Evolutionary conservation across 2,888 invertebrate genomes (phyloP), one percentile per base, ranked within the genome.

Genomic region (Drosophila nr. perissopoda): DNA sequence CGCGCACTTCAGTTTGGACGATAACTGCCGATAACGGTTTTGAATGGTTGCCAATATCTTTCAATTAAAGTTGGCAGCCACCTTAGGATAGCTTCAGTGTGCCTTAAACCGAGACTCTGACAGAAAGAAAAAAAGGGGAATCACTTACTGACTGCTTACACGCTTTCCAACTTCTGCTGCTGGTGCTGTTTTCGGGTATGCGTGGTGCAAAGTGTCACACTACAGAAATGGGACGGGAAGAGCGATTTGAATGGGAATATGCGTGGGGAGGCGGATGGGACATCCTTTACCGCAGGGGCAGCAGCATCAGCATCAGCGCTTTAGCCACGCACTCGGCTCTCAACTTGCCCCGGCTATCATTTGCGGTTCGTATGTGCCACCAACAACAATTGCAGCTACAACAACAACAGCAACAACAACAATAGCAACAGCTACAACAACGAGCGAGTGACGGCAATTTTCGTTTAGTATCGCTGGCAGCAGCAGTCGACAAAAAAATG

Each of bases 201-300:
- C 67, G 53, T 71, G 75, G 70, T 56, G 58, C 73, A 79, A 84
- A 73, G 84, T 87, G 79, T 84, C 82, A 73, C 88, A 83, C 82
- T 73, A 70, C 88, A 31, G 76, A 65, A 69, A 87, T 67, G 70
- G 59, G 64, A 62, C 66, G 62, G 56, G 18, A 27, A 2, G 46
- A 8, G 40, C 2, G 2, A 21, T 21, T 1, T 25, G 18, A 33
- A 36, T 6, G 34, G 36, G 31, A 13, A 27, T 21, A 3, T 21
- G 29, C 13, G 21, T 52, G 33, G 29, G n/a, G 10, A n/a, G 29
- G 31, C 18, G 21, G 6, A 21, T 33, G 31, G 70, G 13, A 18
- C 42, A 58, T 29, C 46, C 33, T 53, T 29, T 53, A 54, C 54
- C 59, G 27, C 57, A 68, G 56, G 51, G 48, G 40, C 61, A 42